Evolutionary conservation across 2,113 vertebrate genomes (phyloP), one percentile per base, ranked within the genome.

Genomic region (Proterorhinus semilunaris): DNA sequence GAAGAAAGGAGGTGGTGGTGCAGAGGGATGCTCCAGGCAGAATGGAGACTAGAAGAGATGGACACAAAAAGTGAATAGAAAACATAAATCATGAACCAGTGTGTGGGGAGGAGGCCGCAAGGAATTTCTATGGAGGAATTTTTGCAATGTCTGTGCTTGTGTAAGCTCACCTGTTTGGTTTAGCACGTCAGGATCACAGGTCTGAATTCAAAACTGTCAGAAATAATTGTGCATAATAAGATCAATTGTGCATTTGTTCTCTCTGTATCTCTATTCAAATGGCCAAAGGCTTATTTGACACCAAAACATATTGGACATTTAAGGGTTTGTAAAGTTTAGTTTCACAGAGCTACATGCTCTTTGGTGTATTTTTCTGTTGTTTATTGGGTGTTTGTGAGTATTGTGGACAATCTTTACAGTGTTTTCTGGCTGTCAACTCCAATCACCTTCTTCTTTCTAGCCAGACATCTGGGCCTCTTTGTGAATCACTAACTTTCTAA

Each of bases 1-100:
- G 55, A 58, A 69, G 69, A 71, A 72, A 64, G 27, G 42, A 68
- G 64, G 21, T 27, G 0, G 44, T 66, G 68, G 36, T 46, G 44
- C 62, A 69, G 47, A 50, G 65, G 59, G 72, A 1, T 74, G 81
- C 80, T 88, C 59, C 62, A 71, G 78, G 83, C 78, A 82, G 74
- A 75, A 82, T 10, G 75, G 13, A 64, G 58, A 72, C 59, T 45
- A 84, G 69, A 72, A 74, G 69, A 74, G 69, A 82, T 36, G 27
- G 27, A 36, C 27, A 36, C 51, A 65, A 79, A 84, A 79, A 79
- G 78, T 77, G 74, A 69, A 44, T 59, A 77, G 72, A 71, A 55
- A 9, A 65, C 13, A 64, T 62, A 57, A 50, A 55, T 76, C 76
- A 74, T 2, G 1, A 62, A 62, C 69, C 47, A 16, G 66, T 6